A percentile compares a stretch with the other conserved stretches of the same genome.
Conservation (phyloP, 2,113 vertebrate genomes). For the Herpailurus yagouaroundi region DNA sequence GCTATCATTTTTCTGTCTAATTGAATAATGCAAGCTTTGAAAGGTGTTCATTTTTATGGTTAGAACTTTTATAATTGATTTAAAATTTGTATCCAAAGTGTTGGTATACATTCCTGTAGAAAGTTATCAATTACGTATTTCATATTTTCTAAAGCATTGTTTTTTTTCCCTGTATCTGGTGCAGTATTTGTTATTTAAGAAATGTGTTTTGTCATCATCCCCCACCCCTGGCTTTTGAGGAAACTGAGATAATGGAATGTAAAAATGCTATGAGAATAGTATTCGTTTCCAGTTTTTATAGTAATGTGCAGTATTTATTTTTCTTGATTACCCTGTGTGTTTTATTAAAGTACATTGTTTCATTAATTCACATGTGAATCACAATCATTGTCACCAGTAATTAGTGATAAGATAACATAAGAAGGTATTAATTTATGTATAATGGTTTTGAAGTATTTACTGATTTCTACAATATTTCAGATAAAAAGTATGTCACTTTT, state of each 20-base stretch:
- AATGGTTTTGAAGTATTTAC: neutral
- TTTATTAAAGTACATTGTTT: neutral
- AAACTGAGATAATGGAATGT: neutral
- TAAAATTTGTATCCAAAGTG: neutral
- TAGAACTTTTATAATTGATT: neutral
- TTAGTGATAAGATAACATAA: neutral
- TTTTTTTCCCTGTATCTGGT: neutral
- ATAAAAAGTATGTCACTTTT: neutral
- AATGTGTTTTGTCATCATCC: neutral
- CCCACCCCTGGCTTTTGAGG: neutral
- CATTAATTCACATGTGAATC: neutral
- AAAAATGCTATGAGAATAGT: neutral
- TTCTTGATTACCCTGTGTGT: neutral
- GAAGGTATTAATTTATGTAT: neutral
- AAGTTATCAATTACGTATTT: neutral
- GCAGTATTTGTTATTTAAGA: neutral
- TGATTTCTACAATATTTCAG: slow-evolving; percentile 30
- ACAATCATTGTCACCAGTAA: neutral
- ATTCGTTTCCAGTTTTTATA: neutral
- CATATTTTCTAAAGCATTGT: neutral
- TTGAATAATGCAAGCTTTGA: neutral
- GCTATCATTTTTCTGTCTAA: neutral
- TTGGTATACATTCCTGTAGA: neutral
- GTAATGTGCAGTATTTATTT: neutral
- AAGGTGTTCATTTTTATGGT: neutral